Percentiles rank a stretch among this genome's conserved stretches.
Evolutionary conservation across 2,888 invertebrate genomes (phyloP).

Genomic region (Drosophila atroscutellata): DNA sequence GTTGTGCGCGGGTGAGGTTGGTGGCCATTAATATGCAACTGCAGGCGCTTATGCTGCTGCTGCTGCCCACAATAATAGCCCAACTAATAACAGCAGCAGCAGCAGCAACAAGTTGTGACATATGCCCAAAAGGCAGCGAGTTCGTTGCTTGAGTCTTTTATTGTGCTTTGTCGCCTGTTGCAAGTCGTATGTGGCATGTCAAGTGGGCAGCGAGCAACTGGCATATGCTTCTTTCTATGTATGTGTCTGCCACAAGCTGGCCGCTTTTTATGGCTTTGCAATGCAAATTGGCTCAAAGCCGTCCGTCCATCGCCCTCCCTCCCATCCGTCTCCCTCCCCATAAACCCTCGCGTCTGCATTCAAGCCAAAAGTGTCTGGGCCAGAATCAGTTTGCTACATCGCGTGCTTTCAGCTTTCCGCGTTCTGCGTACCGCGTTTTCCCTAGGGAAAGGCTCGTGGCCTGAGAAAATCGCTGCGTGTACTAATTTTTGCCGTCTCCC

Average conservation of each 20-base stretch:
- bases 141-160: slow-evolving; percentile 67
- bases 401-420: slow-evolving; percentile 37
- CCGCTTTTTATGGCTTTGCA: slow-evolving; percentile 45
- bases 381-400: slow-evolving; percentile 23
- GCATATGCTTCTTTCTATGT: neutral
- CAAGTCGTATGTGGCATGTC: slow-evolving; percentile 25
- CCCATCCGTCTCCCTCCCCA: neutral
- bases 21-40: slow-evolving; percentile 50
- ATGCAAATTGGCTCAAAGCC: slow-evolving; percentile 47
- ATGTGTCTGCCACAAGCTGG: slow-evolving; percentile 1
- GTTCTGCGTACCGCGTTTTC: slow-evolving; percentile 35
- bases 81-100: neutral
- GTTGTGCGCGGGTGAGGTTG: neutral
- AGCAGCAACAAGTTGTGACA: slow-evolving; percentile 44
- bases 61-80: slow-evolving; percentile 19
- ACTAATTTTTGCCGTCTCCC: neutral
- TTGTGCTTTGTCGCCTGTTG: slow-evolving; percentile 21
- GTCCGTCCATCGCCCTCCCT: neutral
- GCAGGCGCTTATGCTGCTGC: slow-evolving; percentile 37
- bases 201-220: slow-evolving; percentile 18
- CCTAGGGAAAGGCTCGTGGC: slow-evolving; percentile 54
- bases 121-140: slow-evolving; percentile 38
- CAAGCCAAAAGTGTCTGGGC: neutral
- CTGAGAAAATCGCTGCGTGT: slow-evolving; percentile 47
- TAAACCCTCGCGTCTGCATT: neutral